A percentile compares a stretch with the other conserved stretches of the same genome.
Evolutionary conservation across 1,140 invertebrate genomes (phyloP).

Genomic region (Calephelis virginiensis): DNA sequence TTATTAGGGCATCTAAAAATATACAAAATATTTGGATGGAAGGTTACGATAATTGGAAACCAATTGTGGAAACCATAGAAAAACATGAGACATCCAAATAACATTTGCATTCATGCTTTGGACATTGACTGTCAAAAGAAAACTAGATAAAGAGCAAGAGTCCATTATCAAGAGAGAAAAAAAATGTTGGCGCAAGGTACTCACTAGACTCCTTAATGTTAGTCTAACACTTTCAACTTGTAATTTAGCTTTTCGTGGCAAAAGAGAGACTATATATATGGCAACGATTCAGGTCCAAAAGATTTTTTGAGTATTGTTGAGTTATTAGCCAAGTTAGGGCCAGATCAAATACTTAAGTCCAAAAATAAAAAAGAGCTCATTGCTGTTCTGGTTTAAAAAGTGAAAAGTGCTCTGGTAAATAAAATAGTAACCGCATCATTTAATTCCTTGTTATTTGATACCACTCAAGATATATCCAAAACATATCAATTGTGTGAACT

Average conservation of each 20-base stretch:
- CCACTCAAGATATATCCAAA: constrained; percentile 38
- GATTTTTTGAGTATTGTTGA: too few species aligned
- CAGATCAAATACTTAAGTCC: too few species aligned
- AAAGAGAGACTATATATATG: constrained; percentile 9
- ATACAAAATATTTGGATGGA: constrained; percentile 11
- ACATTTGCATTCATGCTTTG: constrained; percentile 26
- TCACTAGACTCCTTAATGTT: constrained; percentile 36
- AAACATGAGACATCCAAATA: constrained; percentile 34
- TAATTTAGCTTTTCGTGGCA: too few species aligned
- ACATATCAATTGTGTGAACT: constrained; percentile 11
- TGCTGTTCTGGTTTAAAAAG: too few species aligned
- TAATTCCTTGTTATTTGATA: constrained; percentile 35
- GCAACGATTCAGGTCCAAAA: too few species aligned
- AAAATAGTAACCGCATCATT: constrained; percentile 35
- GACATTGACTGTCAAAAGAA: constrained; percentile 28
- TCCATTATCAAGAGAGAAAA: constrained; percentile 34
- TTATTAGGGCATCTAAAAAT: constrained; percentile 32
- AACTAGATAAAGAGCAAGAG: constrained; percentile 31
- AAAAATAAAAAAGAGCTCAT: too few species aligned
- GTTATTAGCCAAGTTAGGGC: too few species aligned
- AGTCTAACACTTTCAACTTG: constrained; percentile 34
- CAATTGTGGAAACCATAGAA: constrained; percentile 33
- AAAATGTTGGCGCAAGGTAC: constrained; percentile 32
- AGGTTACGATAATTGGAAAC: constrained; percentile 35
- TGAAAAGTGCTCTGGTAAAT: constrained; percentile 34